Conservation (phyloP, 2,888 invertebrate genomes). For the Pristionchus mayeri region DNA sequence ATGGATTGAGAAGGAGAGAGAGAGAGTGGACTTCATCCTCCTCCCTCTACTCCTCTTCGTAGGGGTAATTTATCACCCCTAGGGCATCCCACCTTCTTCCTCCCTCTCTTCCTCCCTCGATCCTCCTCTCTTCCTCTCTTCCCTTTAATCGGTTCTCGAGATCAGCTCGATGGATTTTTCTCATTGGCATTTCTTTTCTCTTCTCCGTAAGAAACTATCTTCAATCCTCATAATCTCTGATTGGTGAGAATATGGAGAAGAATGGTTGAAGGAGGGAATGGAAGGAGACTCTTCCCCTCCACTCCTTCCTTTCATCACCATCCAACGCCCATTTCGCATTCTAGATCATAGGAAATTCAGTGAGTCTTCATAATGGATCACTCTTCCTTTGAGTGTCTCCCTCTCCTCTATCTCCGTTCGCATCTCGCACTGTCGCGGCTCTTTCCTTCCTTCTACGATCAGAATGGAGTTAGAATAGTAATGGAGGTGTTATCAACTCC, state of each 20-base stretch:
- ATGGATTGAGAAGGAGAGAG: neutral
- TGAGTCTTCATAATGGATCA: slow-evolving; percentile 11
- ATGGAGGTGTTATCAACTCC: neutral
- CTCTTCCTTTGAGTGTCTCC: neutral
- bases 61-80: slow-evolving; percentile 2
- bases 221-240: neutral
- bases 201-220: neutral
- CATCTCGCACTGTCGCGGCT: neutral
- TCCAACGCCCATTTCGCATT: neutral
- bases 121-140: neutral
- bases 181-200: neutral
- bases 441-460: neutral
- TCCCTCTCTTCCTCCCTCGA: neutral
- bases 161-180: neutral
- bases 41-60: neutral
- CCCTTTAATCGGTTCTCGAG: slow-evolving; percentile 26
- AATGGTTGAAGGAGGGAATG: neutral
- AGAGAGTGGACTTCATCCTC: neutral
- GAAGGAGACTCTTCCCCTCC: neutral
- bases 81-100: neutral
- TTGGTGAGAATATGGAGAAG: neutral
- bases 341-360: neutral
- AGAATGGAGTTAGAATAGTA: neutral
- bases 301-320: neutral
- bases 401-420: neutral